Percentiles rank a stretch among this genome's conserved stretches.
Conservation (phyloP, 2,797 vertebrate species). For the Hephaestus fuliginosus region DNA sequence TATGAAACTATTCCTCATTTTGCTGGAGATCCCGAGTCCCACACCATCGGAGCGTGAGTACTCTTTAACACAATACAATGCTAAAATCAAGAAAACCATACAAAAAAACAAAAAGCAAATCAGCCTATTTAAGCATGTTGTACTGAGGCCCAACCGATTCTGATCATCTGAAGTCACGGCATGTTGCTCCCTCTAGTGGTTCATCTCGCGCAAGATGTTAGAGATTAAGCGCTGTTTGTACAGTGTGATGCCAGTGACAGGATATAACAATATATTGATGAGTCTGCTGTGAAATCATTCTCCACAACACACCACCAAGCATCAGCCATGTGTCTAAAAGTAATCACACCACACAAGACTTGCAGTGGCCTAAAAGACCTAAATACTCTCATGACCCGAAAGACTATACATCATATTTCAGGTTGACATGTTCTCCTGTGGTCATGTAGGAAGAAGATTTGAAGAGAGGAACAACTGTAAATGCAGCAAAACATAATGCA, state of each 20-base stretch:
- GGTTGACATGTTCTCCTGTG: constrained; percentile 3
- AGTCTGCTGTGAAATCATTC: neutral
- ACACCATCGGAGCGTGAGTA: neutral
- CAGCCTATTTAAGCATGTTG: neutral
- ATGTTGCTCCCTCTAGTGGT: constrained; percentile 56
- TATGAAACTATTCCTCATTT: constrained; percentile 19
- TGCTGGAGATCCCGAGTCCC: neutral
- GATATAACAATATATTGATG: neutral
- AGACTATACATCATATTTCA: neutral
- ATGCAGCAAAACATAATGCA: neutral
- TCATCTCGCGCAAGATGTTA: neutral
- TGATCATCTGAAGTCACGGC: neutral
- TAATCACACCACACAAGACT: neutral
- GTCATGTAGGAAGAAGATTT: neutral
- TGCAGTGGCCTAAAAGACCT: too few relatives aligned
- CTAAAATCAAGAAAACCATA: neutral
- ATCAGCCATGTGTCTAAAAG: neutral
- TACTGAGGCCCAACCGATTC: neutral
- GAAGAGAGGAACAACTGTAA: neutral
- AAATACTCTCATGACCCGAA: neutral
- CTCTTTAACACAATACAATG: constrained; percentile 11
- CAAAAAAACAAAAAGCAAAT: neutral
- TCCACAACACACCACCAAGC: neutral
- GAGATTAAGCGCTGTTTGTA: neutral
- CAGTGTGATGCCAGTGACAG: neutral